Base-by-base conservation (phyloP, 2,113 vertebrate genomes). In the Tretioscincus oriximinensis region DNA sequence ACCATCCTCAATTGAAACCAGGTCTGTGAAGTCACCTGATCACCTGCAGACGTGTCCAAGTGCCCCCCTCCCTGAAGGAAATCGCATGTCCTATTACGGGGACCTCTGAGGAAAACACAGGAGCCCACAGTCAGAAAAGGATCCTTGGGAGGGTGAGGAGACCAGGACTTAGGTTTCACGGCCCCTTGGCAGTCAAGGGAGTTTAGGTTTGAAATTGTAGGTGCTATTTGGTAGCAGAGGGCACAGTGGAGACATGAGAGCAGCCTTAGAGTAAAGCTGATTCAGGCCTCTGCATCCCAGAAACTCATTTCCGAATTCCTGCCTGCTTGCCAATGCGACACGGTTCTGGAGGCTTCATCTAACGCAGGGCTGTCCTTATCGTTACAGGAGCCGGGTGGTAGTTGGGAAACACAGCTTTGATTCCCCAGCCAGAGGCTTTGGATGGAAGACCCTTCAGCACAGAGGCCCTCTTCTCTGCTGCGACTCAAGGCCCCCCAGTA, bases 1-100 rank as follows among this genome's bases (percentile, higher is more conserved):
- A 93, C 92, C 93, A 93, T 90, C 94, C 92, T 89, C 94, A 96
- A 97, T 96, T 93, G 95, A 94, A 96, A 93, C 88, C 96, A 97
- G 96, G 88, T 88, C 91, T 90, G 92, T 94, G 91, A 93, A 95
- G 93, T 94, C 89, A 95, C 93, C 91, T 88, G 92, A 94, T 95
- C 95, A 95, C 94, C 94, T 96, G 95, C 91, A 94, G 85, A 93
- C 79, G 92, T 85, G 89, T 79, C 70, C 90, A 90, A 94, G 92
- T 18, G 14, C 54, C 54, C 11, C 49, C 64, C 31, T 78, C 91
- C 90, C 87, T 86, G 83, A 7, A 65, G 87, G 88, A 93, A 94
- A 96, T 92, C 90, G 92, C 91, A 92, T 92, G 91, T 93, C 93
- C 90, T 88, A 85, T 87, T 88, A 90, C 91, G 88, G 86, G 90